A percentile compares a stretch with the other conserved stretches of the same genome.
These are phyloP conservation scores for Gobius niger DNA, from an alignment of 2,113 vertebrate genomes.

Conservation along the genomic window DNA sequence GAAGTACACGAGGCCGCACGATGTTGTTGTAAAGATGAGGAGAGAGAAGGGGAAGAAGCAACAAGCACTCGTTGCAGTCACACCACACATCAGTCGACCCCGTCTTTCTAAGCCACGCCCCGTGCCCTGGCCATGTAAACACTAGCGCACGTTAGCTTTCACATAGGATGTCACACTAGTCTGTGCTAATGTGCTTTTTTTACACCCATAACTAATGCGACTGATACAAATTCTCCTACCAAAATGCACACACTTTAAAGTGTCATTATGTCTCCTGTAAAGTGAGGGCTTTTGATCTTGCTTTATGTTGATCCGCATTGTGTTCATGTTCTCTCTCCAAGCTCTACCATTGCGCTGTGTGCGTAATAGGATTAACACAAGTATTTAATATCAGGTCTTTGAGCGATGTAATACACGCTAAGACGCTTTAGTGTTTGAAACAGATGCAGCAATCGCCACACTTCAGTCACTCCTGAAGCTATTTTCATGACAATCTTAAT, in stretches of 20 bases:
- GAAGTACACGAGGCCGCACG: too few relatives aligned
- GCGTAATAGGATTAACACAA: not conserved
- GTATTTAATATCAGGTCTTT: not conserved
- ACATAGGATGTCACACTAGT: too few relatives aligned
- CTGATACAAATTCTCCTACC: not conserved
- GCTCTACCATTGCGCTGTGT: not conserved
- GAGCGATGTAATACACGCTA: not conserved
- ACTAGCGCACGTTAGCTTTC: too few relatives aligned
- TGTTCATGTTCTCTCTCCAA: not conserved
- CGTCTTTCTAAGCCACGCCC: too few relatives aligned
- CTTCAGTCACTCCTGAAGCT: not conserved
- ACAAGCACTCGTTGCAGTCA: too few relatives aligned
- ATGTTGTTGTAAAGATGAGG: too few relatives aligned
- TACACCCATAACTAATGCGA: too few relatives aligned
- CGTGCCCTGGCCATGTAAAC: too few relatives aligned
- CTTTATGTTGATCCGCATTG: not conserved
- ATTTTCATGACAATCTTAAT: not conserved
- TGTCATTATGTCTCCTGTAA: not conserved
- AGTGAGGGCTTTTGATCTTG: not conserved
- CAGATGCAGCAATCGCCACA: not conserved
- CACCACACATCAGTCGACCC: too few relatives aligned
- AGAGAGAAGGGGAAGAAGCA: too few relatives aligned
- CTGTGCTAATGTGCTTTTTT: too few relatives aligned
- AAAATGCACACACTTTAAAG: not conserved
- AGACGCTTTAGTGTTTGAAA: not conserved